These are phyloP conservation scores for Sphaeridia pumilis DNA, from an alignment of 2,888 invertebrate species.

Conservation along the genomic window DNA sequence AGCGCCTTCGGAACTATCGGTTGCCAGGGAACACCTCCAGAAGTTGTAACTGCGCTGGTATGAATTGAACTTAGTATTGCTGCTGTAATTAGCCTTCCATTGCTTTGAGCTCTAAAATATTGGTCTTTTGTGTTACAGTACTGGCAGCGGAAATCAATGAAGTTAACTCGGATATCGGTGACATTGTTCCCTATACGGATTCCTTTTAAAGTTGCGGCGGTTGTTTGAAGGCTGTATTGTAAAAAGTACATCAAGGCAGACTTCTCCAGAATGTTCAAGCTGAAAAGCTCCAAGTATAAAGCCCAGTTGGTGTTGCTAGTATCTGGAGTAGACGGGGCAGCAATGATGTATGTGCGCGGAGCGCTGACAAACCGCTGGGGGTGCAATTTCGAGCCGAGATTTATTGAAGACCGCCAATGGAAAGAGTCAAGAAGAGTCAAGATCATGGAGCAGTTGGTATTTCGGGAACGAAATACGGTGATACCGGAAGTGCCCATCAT, in stretches of 20 bases:
- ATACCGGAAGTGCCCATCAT: neutral
- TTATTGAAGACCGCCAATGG: neutral
- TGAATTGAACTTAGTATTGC: neutral
- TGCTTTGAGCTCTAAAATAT: neutral
- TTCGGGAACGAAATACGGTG: neutral
- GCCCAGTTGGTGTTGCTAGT: too few species aligned
- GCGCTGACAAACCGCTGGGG: neutral
- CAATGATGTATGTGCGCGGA: neutral
- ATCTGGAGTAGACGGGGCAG: neutral
- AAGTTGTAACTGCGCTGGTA: neutral
- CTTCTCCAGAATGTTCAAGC: neutral
- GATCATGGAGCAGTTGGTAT: neutral
- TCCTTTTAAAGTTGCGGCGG: too few species aligned
- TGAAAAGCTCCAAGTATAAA: too few species aligned
- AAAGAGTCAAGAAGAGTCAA: neutral
- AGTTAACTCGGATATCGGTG: neutral
- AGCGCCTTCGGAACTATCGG: too few species aligned
- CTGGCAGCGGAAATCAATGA: neutral
- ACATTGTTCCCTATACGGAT: too few species aligned
- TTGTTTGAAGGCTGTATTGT: too few species aligned
- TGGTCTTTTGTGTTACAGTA: neutral
- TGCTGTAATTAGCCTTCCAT: neutral
- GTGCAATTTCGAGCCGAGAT: neutral
- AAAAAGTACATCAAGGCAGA: neutral
- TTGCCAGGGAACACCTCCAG: neutral